A percentile compares a stretch with the other conserved stretches of the same genome.
These are phyloP conservation scores for Rhizoglyphus robini DNA, from an alignment of 1,140 invertebrate genomes.

Conservation along the genomic window DNA sequence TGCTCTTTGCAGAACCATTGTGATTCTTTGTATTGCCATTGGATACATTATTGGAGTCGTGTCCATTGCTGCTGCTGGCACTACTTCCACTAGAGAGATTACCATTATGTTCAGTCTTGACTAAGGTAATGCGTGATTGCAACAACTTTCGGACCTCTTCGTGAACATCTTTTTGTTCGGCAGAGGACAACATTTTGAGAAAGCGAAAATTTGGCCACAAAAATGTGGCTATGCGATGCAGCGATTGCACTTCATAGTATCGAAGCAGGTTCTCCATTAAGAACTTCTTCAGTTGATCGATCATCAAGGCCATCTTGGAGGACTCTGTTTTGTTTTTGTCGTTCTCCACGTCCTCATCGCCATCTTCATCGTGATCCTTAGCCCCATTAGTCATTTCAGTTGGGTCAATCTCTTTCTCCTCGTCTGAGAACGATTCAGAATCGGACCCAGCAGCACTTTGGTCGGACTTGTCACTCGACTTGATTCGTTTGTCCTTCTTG, in stretches of 20 bases:
- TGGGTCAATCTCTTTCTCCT: constrained; percentile 1
- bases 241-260: constrained; percentile 18
- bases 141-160: constrained; percentile 21
- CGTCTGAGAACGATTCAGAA: not conserved
- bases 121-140: not conserved
- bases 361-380: constrained; percentile 1
- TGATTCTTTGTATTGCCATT: not conserved
- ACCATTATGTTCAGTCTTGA: not conserved
- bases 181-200: constrained; percentile 23
- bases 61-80: not conserved
- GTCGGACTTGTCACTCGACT: not conserved
- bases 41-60: not conserved
- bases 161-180: constrained; percentile 23
- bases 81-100: not conserved
- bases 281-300: not conserved
- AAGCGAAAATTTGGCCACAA: constrained; percentile 25
- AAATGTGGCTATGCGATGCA: constrained; percentile 22
- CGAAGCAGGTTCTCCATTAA: not conserved
- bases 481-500: not conserved
- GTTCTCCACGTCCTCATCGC: not conserved
- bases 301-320: not conserved
- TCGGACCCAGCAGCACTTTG: not conserved
- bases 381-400: not conserved
- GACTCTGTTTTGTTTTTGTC: not conserved
- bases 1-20: not conserved